Evolutionary conservation across 2,888 invertebrate genomes (phyloP).

Genomic region (Amblyteles armatorius): DNA sequence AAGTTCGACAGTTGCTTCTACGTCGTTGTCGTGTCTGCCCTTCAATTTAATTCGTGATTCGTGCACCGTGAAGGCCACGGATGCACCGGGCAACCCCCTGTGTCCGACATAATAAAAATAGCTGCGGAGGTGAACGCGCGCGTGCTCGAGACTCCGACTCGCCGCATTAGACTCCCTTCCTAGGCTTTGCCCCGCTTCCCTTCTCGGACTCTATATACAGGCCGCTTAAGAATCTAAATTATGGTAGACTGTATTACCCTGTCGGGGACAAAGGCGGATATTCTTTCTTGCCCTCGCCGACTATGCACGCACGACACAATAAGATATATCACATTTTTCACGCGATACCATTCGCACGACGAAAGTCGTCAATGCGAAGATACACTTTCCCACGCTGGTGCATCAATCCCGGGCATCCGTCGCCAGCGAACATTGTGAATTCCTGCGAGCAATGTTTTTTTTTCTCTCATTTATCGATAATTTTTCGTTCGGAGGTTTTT

Average conservation of each 20-base stretch:
- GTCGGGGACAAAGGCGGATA: slow-evolving; percentile 9
- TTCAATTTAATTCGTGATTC: slow-evolving; percentile 71
- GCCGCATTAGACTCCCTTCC: slow-evolving; percentile 55
- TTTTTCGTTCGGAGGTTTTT: neutral
- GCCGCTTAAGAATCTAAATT: slow-evolving; percentile 35
- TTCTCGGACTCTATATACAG: neutral
- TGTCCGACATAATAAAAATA: slow-evolving; percentile 56
- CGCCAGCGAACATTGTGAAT: neutral
- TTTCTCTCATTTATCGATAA: neutral
- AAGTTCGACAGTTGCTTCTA: neutral
- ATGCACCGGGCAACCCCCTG: slow-evolving; percentile 47
- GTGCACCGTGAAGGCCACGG: slow-evolving; percentile 65
- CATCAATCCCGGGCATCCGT: neutral
- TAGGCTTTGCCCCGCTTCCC: slow-evolving; percentile 17
- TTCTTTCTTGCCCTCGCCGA: neutral
- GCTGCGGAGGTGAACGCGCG: slow-evolving; percentile 44
- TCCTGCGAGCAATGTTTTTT: neutral
- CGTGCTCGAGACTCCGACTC: slow-evolving; percentile 66
- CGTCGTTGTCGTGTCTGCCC: slow-evolving; percentile 57
- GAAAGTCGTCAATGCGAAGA: neutral
- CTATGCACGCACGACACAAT: neutral
- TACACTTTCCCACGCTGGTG: neutral
- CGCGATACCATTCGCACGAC: slow-evolving; percentile 5
- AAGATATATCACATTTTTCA: slow-evolving; percentile 6
- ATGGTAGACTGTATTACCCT: slow-evolving; percentile 5